Evolutionary conservation across 2,113 vertebrate species (phyloP).

Genomic region (Coracopsis vasa): DNA sequence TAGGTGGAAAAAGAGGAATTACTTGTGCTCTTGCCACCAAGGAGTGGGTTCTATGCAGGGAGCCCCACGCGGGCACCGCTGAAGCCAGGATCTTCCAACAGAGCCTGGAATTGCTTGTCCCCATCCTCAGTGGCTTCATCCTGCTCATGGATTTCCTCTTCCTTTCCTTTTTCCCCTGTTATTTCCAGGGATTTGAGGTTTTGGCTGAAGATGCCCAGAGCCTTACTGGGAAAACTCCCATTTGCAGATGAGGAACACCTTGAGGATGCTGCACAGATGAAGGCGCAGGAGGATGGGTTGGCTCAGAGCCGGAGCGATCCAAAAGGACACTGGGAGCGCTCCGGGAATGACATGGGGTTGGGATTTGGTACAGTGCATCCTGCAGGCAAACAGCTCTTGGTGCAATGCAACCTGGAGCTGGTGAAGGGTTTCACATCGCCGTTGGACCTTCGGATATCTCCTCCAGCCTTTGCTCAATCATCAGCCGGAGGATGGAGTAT

Average conservation of each 20-base stretch:
- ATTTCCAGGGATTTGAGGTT: neutral
- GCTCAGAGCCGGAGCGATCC: neutral
- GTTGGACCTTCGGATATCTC: conserved; percentile 80
- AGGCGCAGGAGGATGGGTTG: neutral
- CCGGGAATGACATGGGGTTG: accelerated
- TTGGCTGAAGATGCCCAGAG: neutral
- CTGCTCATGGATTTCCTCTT: neutral
- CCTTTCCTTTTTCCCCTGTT: neutral
- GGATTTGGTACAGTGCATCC: neutral
- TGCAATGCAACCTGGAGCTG: neutral
- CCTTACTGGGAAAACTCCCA: neutral
- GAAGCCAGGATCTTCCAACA: neutral
- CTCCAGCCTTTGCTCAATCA: conserved; percentile 88
- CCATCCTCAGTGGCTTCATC: accelerated
- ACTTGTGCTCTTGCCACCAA: neutral
- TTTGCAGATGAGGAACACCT: neutral
- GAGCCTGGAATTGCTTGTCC: neutral
- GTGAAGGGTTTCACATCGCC: conserved; percentile 20
- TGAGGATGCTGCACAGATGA: neutral
- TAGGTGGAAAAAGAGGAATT: neutral
- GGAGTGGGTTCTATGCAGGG: accelerated
- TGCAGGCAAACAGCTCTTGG: neutral
- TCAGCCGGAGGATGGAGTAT: conserved; percentile 82
- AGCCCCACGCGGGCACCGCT: accelerated
- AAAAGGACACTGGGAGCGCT: accelerated